Evolutionary conservation across 2,888 invertebrate species (phyloP).

Genomic region (Callinectes sapidus): DNA sequence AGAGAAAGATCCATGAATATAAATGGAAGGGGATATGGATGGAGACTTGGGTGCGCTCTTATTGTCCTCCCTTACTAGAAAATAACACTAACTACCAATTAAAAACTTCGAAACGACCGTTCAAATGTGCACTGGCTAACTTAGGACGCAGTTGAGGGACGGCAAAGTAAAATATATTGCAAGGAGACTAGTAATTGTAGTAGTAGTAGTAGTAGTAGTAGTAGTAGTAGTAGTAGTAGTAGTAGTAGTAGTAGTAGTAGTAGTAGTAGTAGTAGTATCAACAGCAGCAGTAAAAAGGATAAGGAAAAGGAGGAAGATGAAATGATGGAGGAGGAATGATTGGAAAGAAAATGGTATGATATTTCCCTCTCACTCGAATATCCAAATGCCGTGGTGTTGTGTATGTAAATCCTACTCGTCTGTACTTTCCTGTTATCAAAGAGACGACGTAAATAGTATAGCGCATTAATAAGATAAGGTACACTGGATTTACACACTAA

Average conservation of each 20-base stretch:
- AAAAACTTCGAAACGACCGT: neutral
- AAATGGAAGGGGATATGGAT: neutral
- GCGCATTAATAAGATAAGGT: too few species aligned
- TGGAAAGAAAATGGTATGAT: too few species aligned
- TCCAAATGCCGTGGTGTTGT: too few species aligned
- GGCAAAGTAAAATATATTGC: neutral
- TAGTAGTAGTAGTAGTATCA: neutral
- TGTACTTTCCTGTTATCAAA: too few species aligned
- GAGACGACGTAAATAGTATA: too few species aligned
- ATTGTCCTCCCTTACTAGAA: neutral
- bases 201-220: neutral
- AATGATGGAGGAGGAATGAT: too few species aligned
- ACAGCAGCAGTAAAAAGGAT: too few species aligned
- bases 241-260: neutral
- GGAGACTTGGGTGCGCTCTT: neutral
- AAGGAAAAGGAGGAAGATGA: too few species aligned
- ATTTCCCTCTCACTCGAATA: too few species aligned
- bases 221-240: neutral
- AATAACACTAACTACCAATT: neutral
- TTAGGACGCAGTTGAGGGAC: neutral
- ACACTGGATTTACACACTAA: too few species aligned
- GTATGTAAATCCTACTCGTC: too few species aligned
- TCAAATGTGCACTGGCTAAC: neutral
- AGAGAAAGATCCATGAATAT: neutral
- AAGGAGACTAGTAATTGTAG: neutral